Conservation (phyloP, 2,888 invertebrate species). For the Hypselothyrea guttata region DNA sequence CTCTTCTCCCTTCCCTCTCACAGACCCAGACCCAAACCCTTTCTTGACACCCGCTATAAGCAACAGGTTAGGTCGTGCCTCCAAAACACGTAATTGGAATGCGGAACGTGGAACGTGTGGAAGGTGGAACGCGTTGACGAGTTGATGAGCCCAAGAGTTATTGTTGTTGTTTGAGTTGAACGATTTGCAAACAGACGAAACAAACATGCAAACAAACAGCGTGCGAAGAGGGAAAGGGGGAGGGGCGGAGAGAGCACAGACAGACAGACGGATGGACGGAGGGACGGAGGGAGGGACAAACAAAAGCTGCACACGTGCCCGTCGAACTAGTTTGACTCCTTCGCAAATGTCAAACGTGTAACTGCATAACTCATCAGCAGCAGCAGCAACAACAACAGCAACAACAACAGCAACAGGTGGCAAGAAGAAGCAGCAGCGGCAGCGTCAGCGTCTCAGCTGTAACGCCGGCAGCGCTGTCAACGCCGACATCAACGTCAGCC, state of each 20-base stretch:
- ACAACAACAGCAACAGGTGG: slow-evolving; percentile 54
- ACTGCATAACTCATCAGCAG: slow-evolving; percentile 74
- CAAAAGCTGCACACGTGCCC: slow-evolving; percentile 75
- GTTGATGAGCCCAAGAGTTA: slow-evolving; percentile 25
- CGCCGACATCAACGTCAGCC: slow-evolving; percentile 22
- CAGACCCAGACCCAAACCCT: neutral
- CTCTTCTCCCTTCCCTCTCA: neutral
- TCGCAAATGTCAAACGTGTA: slow-evolving; percentile 80
- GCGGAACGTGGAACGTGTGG: slow-evolving; percentile 27
- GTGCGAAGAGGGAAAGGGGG: neutral
- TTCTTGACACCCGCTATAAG: neutral
- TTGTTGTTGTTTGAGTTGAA: slow-evolving; percentile 33
- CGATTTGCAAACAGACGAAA: slow-evolving; percentile 50
- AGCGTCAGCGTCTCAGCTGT: slow-evolving; percentile 45
- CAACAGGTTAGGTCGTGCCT: slow-evolving; percentile 32
- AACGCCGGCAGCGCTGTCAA: slow-evolving; percentile 15
- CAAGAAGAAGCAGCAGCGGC: slow-evolving; percentile 45
- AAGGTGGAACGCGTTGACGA: slow-evolving; percentile 34
- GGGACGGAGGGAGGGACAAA: slow-evolving; percentile 34
- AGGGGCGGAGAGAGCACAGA: slow-evolving; percentile 2
- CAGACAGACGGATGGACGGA: slow-evolving; percentile 6
- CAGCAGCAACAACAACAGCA: slow-evolving; percentile 25
- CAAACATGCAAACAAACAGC: slow-evolving; percentile 20
- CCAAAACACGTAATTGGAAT: slow-evolving; percentile 20
- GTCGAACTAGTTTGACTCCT: slow-evolving; percentile 82